Conservation (phyloP, 2,113 vertebrate genomes). For the Bambusicola thoracicus region DNA sequence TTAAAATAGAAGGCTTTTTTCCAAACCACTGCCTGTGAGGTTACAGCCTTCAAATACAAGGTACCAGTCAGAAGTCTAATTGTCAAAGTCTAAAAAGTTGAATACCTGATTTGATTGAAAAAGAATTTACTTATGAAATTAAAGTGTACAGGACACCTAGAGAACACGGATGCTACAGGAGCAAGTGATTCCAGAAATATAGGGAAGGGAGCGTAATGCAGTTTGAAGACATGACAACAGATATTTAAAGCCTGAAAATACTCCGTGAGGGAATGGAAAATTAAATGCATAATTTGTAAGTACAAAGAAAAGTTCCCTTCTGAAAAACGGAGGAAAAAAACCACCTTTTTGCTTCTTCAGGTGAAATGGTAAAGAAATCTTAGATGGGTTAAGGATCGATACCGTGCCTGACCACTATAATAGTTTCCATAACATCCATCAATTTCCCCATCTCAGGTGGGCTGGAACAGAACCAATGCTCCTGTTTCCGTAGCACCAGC, state of each 20-base stretch:
- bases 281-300: neutral
- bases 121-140: neutral
- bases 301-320: neutral
- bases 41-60: neutral
- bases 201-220: neutral
- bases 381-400: neutral
- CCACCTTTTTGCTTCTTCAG: neutral
- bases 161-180: neutral
- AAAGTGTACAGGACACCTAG: neutral
- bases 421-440: neutral
- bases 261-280: neutral
- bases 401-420: neutral
- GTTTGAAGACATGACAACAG: neutral
- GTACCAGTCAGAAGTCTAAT: neutral
- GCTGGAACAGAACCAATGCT: neutral
- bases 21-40: neutral
- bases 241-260: neutral
- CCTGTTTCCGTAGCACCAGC: fast-evolving
- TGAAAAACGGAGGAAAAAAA: neutral
- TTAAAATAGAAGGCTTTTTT: neutral
- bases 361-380: neutral
- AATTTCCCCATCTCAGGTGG: neutral
- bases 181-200: neutral
- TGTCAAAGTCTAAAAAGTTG: neutral
- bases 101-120: neutral